phyloP scores from a whole-genome alignment of 2,888 invertebrate genomes.

The Deilephila porcellus region DNA sequence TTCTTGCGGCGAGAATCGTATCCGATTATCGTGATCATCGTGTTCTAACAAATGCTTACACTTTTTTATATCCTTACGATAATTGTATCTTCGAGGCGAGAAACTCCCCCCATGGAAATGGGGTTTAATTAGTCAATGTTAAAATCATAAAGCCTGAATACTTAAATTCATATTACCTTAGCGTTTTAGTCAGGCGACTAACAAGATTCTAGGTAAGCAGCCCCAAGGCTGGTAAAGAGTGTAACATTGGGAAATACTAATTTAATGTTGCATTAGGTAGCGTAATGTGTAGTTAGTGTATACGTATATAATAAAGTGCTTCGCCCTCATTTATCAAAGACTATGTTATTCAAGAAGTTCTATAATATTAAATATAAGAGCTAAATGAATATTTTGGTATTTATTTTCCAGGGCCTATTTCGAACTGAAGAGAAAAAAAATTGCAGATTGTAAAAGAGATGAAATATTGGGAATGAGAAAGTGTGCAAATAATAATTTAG shows the following conservation, averaged over 20 bases:
- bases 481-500: conserved; percentile 42
- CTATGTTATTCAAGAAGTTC: too few relatives aligned
- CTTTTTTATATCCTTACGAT: too few relatives aligned
- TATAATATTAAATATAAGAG: too few relatives aligned
- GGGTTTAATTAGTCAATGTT: neutral
- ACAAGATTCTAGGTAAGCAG: neutral
- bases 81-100: too few relatives aligned
- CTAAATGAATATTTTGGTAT: too few relatives aligned
- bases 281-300: conserved; percentile 5
- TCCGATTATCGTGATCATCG: too few relatives aligned
- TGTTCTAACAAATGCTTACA: too few relatives aligned
- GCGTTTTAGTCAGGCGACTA: neutral
- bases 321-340: neutral
- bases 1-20: too few relatives aligned
- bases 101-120: too few relatives aligned
- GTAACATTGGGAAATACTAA: neutral
- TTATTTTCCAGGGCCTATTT: conserved; percentile 60
- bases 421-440: conserved; percentile 58
- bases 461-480: conserved; percentile 55
- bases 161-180: neutral
- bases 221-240: neutral
- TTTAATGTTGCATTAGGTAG: neutral
- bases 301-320: neutral
- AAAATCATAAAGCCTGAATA: neutral
- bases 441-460: conserved; percentile 54